Base-by-base conservation (phyloP, 2,888 invertebrate genomes). In the Caenorhabditis sp. region DNA sequence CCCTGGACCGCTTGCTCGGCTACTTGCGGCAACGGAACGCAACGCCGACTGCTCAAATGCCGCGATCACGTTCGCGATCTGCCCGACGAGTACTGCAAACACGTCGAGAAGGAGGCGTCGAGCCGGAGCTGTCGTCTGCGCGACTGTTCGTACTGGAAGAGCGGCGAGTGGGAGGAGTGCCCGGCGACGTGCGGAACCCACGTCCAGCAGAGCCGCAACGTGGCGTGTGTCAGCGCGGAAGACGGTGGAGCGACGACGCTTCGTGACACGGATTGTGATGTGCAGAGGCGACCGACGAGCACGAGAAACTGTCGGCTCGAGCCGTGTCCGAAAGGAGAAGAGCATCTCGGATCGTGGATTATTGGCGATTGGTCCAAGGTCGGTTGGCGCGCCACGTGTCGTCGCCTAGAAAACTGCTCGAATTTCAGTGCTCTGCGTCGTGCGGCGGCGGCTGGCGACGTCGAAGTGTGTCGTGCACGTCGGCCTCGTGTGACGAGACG, bases 371-470 rank as follows among this genome's bases (percentile, higher is more conserved):
- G 90, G 90, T 89, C 90, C 17, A 79, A 84, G 81, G 89, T 89
- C 4, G 3, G 15, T n/a, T 30, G 30, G 30, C 30, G 30, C 5
- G 30, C 5, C 30, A 5, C 30, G 30, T 7, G 6, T 22, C 20
- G 43, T 17, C 9, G 7, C 24, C 7, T 62, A 15, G 5, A 26
- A 15, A 13, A n/a, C n/a, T n/a, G n/a, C 35, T 45, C 2, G 7
- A 43, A 27, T 85, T 89, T 22, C 83, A 90, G 90, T 91, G 91
- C 83, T 90, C 90, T 8, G 86, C 86, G 6, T 86, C 89, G 0
- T 91, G 91, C 86, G 90, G 89, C 13, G 87, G 86, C 8, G 91
- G 91, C 7, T 89, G 88, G 88, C 89, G 89, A 75, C 83, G 89
- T 52, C 86, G 91, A 22, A 87, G 86, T 55, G 90, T 91, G 24